These are phyloP conservation scores for Palloptera scutellata DNA, from an alignment of 2,888 invertebrate species.

Conservation along the genomic window DNA sequence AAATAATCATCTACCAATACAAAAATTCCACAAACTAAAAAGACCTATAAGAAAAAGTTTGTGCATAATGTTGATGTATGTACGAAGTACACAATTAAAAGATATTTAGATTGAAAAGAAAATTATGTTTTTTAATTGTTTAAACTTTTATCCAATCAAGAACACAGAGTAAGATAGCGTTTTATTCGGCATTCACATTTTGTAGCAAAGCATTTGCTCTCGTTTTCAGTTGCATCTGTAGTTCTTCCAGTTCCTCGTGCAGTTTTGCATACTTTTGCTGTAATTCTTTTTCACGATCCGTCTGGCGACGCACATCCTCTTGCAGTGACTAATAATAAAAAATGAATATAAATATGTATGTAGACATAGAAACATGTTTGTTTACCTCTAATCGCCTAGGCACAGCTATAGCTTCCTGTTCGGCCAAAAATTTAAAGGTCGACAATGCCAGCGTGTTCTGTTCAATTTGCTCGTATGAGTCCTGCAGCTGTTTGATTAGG, in stretches of 20 bases:
- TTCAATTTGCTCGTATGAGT: constrained; percentile 89
- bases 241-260: constrained; percentile 70
- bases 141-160: neutral
- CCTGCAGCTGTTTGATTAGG: constrained; percentile 85
- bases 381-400: constrained; percentile 86
- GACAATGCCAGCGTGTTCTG: constrained; percentile 87
- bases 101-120: constrained; percentile 16
- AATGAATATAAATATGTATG: constrained; percentile 20
- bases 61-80: neutral
- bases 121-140: neutral
- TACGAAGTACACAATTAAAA: constrained; percentile 11
- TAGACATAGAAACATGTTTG: constrained; percentile 15
- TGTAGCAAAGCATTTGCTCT: neutral
- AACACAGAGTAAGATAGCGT: neutral
- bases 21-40: too few species aligned
- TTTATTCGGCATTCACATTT: neutral
- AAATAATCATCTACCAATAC: too few species aligned
- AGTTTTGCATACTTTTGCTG: constrained; percentile 85
- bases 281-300: constrained; percentile 86
- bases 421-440: constrained; percentile 88
- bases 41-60: too few species aligned
- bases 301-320: constrained; percentile 92
- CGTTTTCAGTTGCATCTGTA: constrained; percentile 37
- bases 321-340: constrained; percentile 75
- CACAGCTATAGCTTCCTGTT: constrained; percentile 89